These are phyloP conservation scores for Gonatopus flavifemur DNA, from an alignment of 1,140 invertebrate genomes.

Conservation along the genomic window DNA sequence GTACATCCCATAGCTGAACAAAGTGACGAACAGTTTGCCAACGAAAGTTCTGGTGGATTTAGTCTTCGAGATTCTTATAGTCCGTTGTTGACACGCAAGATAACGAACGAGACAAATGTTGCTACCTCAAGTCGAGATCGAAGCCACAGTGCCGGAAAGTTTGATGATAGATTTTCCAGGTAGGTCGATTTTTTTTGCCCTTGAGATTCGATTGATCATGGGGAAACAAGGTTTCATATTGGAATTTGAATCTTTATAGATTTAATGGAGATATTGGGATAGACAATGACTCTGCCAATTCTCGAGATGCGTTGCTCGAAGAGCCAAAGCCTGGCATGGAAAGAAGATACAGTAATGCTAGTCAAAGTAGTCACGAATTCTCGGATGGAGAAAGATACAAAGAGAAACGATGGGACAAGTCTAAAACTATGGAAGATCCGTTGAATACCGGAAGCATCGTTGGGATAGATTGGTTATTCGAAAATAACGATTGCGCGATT, in stretches of 20 bases:
- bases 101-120: slow-evolving; percentile 34
- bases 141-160: slow-evolving; percentile 42
- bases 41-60: slow-evolving; percentile 45
- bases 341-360: slow-evolving; percentile 51
- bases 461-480: slow-evolving; percentile 61
- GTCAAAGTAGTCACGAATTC: slow-evolving; percentile 53
- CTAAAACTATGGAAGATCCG: slow-evolving; percentile 46
- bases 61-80: slow-evolving; percentile 65
- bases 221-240: too few species aligned
- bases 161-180: slow-evolving; percentile 50
- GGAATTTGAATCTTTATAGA: slow-evolving; percentile 24
- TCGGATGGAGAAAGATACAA: slow-evolving; percentile 43
- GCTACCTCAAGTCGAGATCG: slow-evolving; percentile 40
- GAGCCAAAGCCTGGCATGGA: slow-evolving; percentile 39
- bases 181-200: too few species aligned
- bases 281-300: slow-evolving; percentile 50
- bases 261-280: slow-evolving; percentile 47
- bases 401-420: slow-evolving; percentile 36
- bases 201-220: too few species aligned
- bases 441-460: slow-evolving; percentile 49
- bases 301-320: slow-evolving; percentile 49
- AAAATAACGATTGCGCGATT: slow-evolving; percentile 49
- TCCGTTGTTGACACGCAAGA: slow-evolving; percentile 64
- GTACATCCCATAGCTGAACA: slow-evolving; percentile 84
- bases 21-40: slow-evolving; percentile 70